These are phyloP conservation scores for Lasius fuliginosus DNA, from an alignment of 2,888 invertebrate species.

Conservation along the genomic window DNA sequence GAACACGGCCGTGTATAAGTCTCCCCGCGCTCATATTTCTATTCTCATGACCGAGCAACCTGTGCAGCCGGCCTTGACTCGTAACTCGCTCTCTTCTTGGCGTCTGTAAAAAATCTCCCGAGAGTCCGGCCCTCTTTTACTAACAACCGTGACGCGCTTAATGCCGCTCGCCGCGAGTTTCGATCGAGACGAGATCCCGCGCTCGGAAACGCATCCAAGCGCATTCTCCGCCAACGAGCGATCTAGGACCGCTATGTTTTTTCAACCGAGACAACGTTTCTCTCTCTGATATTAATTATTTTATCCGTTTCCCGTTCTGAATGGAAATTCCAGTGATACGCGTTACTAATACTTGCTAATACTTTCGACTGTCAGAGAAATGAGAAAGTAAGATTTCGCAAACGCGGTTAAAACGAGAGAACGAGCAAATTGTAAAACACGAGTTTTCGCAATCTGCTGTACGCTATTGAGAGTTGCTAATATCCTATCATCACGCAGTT, in stretches of 20 bases:
- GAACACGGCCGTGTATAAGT: conserved; percentile 24
- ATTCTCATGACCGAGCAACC: conserved; percentile 74
- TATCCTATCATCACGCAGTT: neutral
- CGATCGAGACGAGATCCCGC: conserved; percentile 54
- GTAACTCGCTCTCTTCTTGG: conserved; percentile 76
- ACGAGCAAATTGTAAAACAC: no score
- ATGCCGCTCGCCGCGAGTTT: conserved; percentile 64
- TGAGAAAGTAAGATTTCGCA: neutral
- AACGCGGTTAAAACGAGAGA: no score
- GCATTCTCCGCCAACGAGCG: neutral
- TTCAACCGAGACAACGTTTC: neutral
- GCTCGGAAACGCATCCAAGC: neutral
- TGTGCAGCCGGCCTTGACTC: conserved; percentile 78
- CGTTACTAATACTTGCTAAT: neutral
- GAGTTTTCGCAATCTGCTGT: no score
- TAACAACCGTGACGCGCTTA: conserved; percentile 67
- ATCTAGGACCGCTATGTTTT: neutral
- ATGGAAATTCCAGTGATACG: neutral
- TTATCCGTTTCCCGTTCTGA: neutral
- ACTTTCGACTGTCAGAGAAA: neutral
- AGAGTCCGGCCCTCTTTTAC: conserved; percentile 69
- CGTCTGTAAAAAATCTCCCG: conserved; percentile 75
- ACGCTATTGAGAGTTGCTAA: no score
- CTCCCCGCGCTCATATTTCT: conserved; percentile 68
- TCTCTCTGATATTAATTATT: neutral